phyloP scores from a whole-genome alignment of 2,797 vertebrate genomes.

The Hephaestus fuliginosus region DNA sequence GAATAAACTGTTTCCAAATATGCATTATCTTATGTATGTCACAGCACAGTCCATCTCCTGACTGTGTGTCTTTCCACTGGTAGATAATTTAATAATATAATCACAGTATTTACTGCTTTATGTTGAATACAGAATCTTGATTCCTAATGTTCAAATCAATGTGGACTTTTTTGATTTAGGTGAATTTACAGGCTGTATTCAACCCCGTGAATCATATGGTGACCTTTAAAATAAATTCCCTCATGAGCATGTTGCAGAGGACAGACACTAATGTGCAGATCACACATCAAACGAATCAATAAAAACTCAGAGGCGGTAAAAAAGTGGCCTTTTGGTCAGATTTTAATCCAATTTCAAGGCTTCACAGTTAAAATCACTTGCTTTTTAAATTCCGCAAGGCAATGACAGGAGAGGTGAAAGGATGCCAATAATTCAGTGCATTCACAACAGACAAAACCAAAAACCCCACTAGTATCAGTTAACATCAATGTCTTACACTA shows the following conservation, averaged over 20 bases:
- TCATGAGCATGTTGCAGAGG: neutral
- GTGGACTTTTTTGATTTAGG: neutral
- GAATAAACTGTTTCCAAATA: neutral
- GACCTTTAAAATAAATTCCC: neutral
- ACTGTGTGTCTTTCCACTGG: neutral
- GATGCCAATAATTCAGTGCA: slow-evolving; percentile 63
- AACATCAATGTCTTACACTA: slow-evolving; percentile 67
- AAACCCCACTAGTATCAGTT: slow-evolving; percentile 61
- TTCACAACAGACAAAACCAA: slow-evolving; percentile 76
- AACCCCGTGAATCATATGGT: neutral
- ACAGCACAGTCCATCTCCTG: neutral
- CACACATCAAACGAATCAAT: slow-evolving; percentile 9
- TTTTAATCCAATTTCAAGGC: slow-evolving; percentile 73
- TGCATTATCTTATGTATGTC: neutral
- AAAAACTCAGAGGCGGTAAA: slow-evolving; percentile 43
- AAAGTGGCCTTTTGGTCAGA: slow-evolving; percentile 73
- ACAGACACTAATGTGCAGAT: neutral
- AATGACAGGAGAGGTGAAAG: slow-evolving; percentile 55
- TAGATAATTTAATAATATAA: neutral
- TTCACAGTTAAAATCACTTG: slow-evolving; percentile 77
- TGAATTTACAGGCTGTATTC: neutral
- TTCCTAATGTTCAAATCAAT: neutral
- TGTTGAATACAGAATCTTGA: neutral
- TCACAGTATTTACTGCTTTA: neutral
- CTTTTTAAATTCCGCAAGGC: slow-evolving; percentile 50